Conservation (phyloP, 2,113 vertebrate genomes). For the Campylomormyrus numenius region DNA sequence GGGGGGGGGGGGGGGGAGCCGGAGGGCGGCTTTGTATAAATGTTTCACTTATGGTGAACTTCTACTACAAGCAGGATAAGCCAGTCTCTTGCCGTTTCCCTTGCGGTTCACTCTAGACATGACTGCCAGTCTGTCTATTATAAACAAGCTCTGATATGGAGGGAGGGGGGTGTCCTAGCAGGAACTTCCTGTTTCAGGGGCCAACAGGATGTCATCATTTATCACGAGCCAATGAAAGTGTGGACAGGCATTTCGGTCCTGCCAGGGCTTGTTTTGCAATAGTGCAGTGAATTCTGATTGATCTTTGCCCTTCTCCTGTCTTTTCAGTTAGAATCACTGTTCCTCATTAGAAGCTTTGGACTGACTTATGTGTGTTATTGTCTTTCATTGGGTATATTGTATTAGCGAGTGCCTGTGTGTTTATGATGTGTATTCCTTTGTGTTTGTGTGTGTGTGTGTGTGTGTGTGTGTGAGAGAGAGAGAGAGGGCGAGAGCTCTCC, state of each 20-base stretch:
- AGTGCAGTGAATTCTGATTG: not conserved
- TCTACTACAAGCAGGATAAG: not conserved
- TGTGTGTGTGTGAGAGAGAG: constrained; percentile 14
- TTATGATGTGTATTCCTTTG: not conserved
- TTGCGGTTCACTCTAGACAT: not conserved
- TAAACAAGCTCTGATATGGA: not conserved
- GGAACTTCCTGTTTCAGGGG: not conserved
- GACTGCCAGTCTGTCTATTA: not conserved
- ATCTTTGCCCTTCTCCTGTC: not conserved
- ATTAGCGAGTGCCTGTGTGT: not conserved
- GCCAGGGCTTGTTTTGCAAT: not conserved
- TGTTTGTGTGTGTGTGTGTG: constrained; percentile 19
- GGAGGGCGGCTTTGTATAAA: not conserved
- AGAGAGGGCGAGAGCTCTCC: constrained; percentile 35
- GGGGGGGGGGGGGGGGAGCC: too few species aligned
- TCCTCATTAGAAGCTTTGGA: not conserved
- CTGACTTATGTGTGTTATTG: not conserved
- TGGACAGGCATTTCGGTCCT: not conserved
- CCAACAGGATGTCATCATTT: constrained; percentile 9
- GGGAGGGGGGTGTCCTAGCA: not conserved
- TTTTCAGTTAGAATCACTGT: not conserved
- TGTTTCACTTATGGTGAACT: not conserved
- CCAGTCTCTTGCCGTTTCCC: not conserved
- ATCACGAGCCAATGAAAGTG: constrained; percentile 5
- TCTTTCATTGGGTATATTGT: not conserved